Evolutionary conservation across 2,888 invertebrate species (phyloP).

Genomic region (Caenorhabditis becei): DNA sequence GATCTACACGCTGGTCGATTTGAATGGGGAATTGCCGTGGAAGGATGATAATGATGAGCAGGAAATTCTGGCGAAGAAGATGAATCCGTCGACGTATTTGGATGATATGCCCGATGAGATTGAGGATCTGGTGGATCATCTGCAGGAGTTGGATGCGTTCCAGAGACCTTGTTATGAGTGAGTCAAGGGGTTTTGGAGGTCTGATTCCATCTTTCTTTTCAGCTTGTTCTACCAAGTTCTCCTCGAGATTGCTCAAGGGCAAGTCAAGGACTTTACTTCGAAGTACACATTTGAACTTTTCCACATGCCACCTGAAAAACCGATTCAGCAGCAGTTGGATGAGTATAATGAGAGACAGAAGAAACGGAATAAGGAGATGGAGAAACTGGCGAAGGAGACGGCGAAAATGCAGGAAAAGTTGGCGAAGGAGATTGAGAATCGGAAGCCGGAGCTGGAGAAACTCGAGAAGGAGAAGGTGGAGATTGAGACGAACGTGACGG

Average conservation of each 20-base stretch:
- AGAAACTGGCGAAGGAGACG: too few species aligned
- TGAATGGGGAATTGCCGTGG: conserved; percentile 24
- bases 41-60: background rate
- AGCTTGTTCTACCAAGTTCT: background rate
- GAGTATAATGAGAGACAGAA: too few species aligned
- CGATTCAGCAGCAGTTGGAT: too few species aligned
- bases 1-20: conserved; percentile 31
- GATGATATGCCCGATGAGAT: background rate
- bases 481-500: too few species aligned
- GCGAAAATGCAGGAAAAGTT: too few species aligned
- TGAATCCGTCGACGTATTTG: background rate
- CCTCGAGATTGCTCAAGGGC: background rate
- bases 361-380: too few species aligned
- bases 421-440: too few species aligned
- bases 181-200: background rate
- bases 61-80: background rate
- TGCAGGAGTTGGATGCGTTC: background rate
- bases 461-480: too few species aligned
- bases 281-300: background rate
- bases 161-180: background rate
- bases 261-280: background rate
- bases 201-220: background rate
- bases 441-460: too few species aligned
- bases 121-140: background rate
- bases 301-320: background rate